phyloP scores from a whole-genome alignment of 2,113 vertebrate genomes.

The Fregetta grallaria region DNA sequence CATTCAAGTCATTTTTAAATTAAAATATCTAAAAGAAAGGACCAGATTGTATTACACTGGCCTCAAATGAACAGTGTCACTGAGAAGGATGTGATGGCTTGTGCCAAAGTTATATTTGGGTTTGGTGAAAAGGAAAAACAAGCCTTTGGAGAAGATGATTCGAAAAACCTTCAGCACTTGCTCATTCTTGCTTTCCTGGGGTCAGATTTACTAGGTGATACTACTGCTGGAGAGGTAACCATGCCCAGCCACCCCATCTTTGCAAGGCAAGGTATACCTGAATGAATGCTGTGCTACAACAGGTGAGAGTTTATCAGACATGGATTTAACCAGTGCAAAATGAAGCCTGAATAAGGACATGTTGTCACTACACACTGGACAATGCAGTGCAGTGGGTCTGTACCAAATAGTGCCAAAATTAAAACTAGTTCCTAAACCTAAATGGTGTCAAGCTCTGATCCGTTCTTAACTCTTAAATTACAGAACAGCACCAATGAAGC shows the following conservation, averaged over 20 bases:
- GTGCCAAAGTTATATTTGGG: background rate
- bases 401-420: background rate
- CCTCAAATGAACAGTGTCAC: background rate
- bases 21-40: background rate
- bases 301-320: fast-evolving
- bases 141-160: background rate
- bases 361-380: background rate
- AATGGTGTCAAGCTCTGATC: background rate
- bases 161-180: background rate
- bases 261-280: background rate
- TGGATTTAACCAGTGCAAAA: background rate
- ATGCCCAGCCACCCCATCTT: background rate
- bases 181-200: background rate
- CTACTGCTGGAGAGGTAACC: background rate
- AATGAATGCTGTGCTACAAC: background rate
- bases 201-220: background rate
- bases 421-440: background rate
- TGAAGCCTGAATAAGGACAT: background rate
- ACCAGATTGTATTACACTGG: background rate
- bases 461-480: background rate
- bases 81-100: background rate
- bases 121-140: background rate
- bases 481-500: background rate
- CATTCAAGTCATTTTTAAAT: background rate
- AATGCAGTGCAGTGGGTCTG: background rate